Conservation (phyloP, 2,113 vertebrate species). For the Glareola pratincola region DNA sequence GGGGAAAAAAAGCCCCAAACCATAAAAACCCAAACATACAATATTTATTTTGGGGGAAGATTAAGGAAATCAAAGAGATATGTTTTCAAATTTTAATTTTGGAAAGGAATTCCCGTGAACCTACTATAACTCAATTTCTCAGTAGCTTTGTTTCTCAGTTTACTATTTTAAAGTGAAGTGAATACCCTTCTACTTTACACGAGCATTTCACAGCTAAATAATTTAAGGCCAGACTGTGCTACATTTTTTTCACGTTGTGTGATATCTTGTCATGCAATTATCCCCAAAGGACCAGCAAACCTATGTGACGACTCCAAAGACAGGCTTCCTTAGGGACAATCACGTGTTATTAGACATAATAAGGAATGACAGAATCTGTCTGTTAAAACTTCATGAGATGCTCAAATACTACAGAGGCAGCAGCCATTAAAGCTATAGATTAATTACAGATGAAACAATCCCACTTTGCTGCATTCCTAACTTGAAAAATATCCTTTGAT, state of each 20-base stretch:
- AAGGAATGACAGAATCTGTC: not conserved
- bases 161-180: not conserved
- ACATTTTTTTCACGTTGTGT: not conserved
- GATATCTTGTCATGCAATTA: not conserved
- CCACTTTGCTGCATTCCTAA: not conserved
- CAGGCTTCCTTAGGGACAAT: not conserved
- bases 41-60: not conserved
- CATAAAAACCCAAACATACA: not conserved
- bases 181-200: not conserved
- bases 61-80: not conserved
- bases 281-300: not conserved
- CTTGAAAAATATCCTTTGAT: not conserved
- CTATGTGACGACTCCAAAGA: not conserved
- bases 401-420: not conserved
- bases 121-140: not conserved
- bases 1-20: not conserved
- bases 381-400: not conserved
- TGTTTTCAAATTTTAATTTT: not conserved
- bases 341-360: not conserved
- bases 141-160: not conserved
- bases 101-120: not conserved
- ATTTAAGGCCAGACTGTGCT: not conserved
- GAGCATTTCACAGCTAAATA: not conserved
- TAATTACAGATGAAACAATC: not conserved
- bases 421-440: not conserved